A percentile compares a stretch with the other conserved stretches of the same genome.
phyloP scores from a whole-genome alignment of 2,797 vertebrate species.

The Ctenopoma kingsleyae region DNA sequence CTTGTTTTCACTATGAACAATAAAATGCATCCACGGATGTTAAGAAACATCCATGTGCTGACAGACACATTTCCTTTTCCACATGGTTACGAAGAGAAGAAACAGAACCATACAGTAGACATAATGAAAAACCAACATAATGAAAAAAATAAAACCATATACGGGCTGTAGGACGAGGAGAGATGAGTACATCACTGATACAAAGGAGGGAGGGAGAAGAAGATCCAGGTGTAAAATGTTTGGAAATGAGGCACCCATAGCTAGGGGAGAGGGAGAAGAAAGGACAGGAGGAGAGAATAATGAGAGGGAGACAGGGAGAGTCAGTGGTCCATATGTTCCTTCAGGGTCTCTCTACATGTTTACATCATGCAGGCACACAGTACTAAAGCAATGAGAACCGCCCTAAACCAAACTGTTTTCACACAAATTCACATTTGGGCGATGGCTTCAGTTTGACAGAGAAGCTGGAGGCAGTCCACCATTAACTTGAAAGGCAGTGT shows the following conservation, averaged over 20 bases:
- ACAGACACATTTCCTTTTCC: no score
- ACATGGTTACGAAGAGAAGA: no score
- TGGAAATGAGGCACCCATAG: background rate
- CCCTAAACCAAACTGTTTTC: background rate
- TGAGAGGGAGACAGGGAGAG: background rate
- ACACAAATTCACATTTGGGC: background rate
- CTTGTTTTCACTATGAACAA: constrained; percentile 22
- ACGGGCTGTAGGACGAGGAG: no score
- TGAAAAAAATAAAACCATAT: no score
- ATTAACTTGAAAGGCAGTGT: constrained; percentile 20
- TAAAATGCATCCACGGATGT: background rate
- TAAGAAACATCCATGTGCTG: no score
- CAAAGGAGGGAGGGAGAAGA: no score
- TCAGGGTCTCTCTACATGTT: background rate
- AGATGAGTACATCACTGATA: no score
- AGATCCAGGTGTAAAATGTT: background rate
- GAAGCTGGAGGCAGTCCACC: constrained; percentile 20
- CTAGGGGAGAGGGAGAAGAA: background rate
- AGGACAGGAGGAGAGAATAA: background rate
- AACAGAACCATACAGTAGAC: no score
- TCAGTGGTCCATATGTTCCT: background rate
- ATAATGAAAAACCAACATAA: no score
- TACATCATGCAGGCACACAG: constrained; percentile 4
- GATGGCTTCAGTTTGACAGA: constrained; percentile 11
- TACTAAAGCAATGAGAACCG: background rate